Evolutionary conservation across 1,140 invertebrate genomes (phyloP).

Genomic region (Laodelphax striatellus): DNA sequence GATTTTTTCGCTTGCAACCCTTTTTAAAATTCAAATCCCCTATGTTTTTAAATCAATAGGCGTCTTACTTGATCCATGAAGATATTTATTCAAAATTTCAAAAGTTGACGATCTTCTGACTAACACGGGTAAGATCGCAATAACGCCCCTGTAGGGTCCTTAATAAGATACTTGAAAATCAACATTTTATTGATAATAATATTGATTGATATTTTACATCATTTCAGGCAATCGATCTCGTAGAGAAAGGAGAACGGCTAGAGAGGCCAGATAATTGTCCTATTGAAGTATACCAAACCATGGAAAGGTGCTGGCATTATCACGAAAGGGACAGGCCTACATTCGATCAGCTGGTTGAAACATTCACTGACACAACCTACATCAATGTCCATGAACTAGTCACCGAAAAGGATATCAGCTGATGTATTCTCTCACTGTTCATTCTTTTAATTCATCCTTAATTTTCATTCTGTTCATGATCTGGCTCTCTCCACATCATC

Average conservation of each 20-base stretch:
- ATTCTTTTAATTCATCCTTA: too few species aligned
- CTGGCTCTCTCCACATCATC: too few species aligned
- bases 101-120: too few species aligned
- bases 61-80: too few species aligned
- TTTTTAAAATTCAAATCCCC: too few species aligned
- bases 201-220: neutral
- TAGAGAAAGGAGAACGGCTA: conserved; percentile 63
- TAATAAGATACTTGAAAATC: too few species aligned
- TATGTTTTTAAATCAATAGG: too few species aligned
- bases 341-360: conserved; percentile 64
- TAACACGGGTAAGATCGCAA: too few species aligned
- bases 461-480: too few species aligned
- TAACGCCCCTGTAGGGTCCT: too few species aligned
- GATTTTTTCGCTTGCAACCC: too few species aligned
- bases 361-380: conserved; percentile 63
- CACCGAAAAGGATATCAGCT: conserved; percentile 29
- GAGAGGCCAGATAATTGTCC: conserved; percentile 71
- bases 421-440: neutral
- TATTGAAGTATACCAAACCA: conserved; percentile 70
- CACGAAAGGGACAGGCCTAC: conserved; percentile 63
- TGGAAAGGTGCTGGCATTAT: conserved; percentile 84
- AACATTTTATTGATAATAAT: neutral
- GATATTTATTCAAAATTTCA: too few species aligned
- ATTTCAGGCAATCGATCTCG: conserved; percentile 63
- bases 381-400: conserved; percentile 51